Conservation (phyloP, 2,888 invertebrate genomes). For the Salpingus planirostris region DNA sequence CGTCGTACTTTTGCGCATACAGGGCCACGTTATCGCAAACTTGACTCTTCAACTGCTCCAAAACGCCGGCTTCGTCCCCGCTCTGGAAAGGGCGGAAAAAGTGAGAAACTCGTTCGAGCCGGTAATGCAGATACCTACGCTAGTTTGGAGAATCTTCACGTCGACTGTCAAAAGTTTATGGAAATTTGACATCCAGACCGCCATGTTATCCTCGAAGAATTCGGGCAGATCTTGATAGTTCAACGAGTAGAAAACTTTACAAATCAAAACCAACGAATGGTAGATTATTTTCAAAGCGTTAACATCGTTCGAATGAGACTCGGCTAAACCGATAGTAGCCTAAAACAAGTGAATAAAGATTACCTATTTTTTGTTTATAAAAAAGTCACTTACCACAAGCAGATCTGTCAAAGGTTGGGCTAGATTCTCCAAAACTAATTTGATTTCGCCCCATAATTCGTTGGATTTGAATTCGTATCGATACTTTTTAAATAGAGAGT, state of each 20-base stretch:
- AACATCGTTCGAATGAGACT: conserved; percentile 67
- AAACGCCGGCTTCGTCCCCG: conserved; percentile 76
- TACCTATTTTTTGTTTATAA: conserved; percentile 3
- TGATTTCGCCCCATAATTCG: conserved; percentile 92
- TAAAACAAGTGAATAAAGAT: conserved; percentile 43
- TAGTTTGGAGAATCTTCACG: conserved; percentile 63
- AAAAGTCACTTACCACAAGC: conserved; percentile 56
- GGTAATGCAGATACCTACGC: no score
- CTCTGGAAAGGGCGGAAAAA: conserved; percentile 44
- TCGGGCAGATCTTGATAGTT: conserved; percentile 98
- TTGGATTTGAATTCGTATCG: conserved; percentile 94
- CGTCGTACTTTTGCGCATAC: conserved; percentile 96
- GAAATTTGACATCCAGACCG: conserved; percentile 89
- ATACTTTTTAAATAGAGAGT: conserved; percentile 94
- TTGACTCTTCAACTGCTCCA: conserved; percentile 89
- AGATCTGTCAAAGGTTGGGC: conserved; percentile 90
- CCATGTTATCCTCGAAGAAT: conserved; percentile 98
- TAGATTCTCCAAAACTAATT: conserved; percentile 88
- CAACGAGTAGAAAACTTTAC: conserved; percentile 94
- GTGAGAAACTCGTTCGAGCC: not conserved
- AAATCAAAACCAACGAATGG: conserved; percentile 76
- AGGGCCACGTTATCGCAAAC: conserved; percentile 92
- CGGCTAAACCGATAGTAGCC: conserved; percentile 76
- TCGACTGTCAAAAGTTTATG: conserved; percentile 70
- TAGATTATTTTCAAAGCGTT: conserved; percentile 81